These are phyloP conservation scores for Thrips palmi DNA, from an alignment of 1,140 invertebrate genomes.

Conservation along the genomic window DNA sequence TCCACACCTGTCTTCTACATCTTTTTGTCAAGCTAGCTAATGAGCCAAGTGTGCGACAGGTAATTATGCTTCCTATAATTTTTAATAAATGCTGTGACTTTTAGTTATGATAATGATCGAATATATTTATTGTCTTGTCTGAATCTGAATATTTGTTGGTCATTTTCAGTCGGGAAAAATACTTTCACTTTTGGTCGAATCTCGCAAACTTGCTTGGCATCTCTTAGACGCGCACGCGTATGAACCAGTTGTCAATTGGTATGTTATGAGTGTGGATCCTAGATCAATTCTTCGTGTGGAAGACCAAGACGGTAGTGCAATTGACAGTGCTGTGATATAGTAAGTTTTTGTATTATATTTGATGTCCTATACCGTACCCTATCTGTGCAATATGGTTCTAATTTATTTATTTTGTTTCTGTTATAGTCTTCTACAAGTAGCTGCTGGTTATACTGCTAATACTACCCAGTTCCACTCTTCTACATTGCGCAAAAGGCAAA, in stretches of 20 bases:
- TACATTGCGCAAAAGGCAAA: conserved; percentile 34
- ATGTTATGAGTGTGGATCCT: conserved; percentile 56
- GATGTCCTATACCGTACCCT: not conserved
- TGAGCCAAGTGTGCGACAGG: conserved; percentile 47
- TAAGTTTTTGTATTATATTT: conserved; percentile 17
- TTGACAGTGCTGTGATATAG: conserved; percentile 31
- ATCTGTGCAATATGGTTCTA: conserved; percentile 2
- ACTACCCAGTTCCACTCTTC: conserved; percentile 26
- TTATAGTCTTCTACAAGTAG: conserved; percentile 35
- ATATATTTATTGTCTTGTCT: not conserved
- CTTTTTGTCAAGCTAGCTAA: conserved; percentile 48
- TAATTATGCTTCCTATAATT: conserved; percentile 16
- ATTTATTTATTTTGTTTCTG: conserved; percentile 15
- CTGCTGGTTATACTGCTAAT: conserved; percentile 32
- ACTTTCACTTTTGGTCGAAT: conserved; percentile 34
- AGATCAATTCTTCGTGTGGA: conserved; percentile 37
- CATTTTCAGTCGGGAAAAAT: conserved; percentile 28
- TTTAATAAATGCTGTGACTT: conserved; percentile 11
- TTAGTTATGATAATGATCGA: not conserved
- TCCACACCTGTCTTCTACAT: conserved; percentile 35
- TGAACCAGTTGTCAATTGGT: conserved; percentile 55
- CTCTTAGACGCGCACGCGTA: conserved; percentile 41
- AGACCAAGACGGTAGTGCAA: conserved; percentile 25
- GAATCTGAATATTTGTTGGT: conserved; percentile 6
- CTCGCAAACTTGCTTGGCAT: conserved; percentile 49